phyloP scores from a whole-genome alignment of 2,888 invertebrate genomes.

The Eledone cirrhosa region DNA sequence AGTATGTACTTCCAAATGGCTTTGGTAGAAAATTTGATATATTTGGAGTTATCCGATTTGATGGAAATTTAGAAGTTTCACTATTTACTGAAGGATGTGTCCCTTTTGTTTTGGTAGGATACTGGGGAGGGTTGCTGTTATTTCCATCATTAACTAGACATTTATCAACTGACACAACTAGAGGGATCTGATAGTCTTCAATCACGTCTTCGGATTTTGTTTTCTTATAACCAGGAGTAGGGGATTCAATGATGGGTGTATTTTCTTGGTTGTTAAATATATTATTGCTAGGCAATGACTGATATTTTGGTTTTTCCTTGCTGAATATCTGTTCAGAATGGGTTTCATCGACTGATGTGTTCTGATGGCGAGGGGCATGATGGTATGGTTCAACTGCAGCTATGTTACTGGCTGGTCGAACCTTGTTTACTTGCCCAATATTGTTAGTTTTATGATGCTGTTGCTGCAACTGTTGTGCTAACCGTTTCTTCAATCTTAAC shows the following conservation, averaged over 20 bases:
- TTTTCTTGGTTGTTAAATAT: conserved; percentile 72
- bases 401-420: conserved; percentile 49
- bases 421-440: conserved; percentile 38
- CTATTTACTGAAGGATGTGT: not conserved
- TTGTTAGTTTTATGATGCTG: conserved; percentile 40
- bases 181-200: conserved; percentile 42
- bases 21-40: conserved; percentile 52
- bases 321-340: not conserved
- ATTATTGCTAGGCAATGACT: conserved; percentile 88
- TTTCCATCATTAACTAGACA: not conserved
- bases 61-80: conserved; percentile 3
- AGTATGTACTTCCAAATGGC: conserved; percentile 58
- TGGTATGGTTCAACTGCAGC: conserved; percentile 67
- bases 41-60: not conserved
- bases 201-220: conserved; percentile 39
- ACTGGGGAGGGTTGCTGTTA: not conserved
- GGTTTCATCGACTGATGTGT: not conserved
- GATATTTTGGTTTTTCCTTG: conserved; percentile 76
- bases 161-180: conserved; percentile 42
- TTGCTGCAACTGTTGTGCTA: conserved; percentile 74
- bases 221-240: conserved; percentile 35
- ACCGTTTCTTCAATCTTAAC: conserved; percentile 86
- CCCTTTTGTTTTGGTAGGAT: not conserved
- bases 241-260: conserved; percentile 23
- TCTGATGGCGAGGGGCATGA: conserved; percentile 38